Base-by-base conservation (phyloP, 2,113 vertebrate genomes). In the Hippopotamus amphibius region DNA sequence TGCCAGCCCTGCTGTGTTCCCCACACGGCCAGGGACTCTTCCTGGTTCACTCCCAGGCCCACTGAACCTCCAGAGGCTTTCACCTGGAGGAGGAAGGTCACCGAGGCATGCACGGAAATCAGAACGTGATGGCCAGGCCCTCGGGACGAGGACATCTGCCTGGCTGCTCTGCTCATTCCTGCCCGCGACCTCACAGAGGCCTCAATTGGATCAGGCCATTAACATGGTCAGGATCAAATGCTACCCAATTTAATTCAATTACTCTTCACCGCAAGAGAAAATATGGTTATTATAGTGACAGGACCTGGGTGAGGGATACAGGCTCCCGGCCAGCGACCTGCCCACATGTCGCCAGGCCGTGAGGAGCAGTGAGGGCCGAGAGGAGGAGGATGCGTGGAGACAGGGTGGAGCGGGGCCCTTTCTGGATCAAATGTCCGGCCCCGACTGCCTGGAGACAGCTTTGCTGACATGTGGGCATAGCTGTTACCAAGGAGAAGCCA, bases 201-300 rank as follows among this genome's bases (percentile, higher is more conserved):
- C 81, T 83, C 95, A 53, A 16, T 7, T 76, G 88, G 91, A 90
- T 93, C 85, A 81, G 82, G 91, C 95, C 57, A 68, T 95, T 95
- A 89, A 81, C 69, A 72, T 55, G 86, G 82, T 83, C 89, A 87
- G 96, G 90, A 94, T 90, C 93, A 92, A 95, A 93, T 95, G 83
- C 89, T 41, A 59, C 85, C 68, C 86, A 86, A 93, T 95, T 98
- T 95, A 95, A 97, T 97, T 93, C 97, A 96, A 95, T 98, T 98
- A 97, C 86, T 82, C 66, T 84, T 87, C 26, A 57, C 83, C 4
- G 6, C 93, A 81, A 90, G 92, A 97, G 92, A 96, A 97, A 97
- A 87, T 71, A 66, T 2, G 87, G 95, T 96, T 83, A 93, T 93
- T 95, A 83, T 17, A 89, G 74, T 59, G 82, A 93, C 16, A 93